Evolutionary conservation across 2,113 vertebrate genomes (phyloP), one percentile per base, ranked within the genome.

Genomic region (Phainopepla nitens): DNA sequence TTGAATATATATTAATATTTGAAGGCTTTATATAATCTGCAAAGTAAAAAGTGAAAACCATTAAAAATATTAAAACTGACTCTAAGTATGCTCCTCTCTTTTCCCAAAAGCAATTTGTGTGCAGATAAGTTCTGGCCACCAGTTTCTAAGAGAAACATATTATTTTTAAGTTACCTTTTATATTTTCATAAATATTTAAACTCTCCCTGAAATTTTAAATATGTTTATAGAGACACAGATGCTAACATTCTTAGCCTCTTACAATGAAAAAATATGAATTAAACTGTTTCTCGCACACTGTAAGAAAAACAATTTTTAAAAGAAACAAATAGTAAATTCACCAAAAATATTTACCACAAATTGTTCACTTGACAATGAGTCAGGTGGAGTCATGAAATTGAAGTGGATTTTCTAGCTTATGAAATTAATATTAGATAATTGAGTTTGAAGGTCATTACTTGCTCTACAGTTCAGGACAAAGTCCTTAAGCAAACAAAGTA

Each of bases 31-130:
- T 94, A 88, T 93, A 96, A 97, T 97, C 87, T 69, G 82, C 71
- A 80, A 96, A 94, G 87, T 96, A 96, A 71, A 94, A 95, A 95
- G 89, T 97, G 90, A 95, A 85, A 96, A 78, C 92, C 73, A 95
- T 92, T 97, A 92, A 97, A 97, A 97, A 97, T 97, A 97, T 96
- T 96, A 96, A 95, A 97, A 88, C 89, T 97, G 92, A 96, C 91
- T 96, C 60, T 85, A 92, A 96, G 82, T 49, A 91, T 49, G 42
- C 44, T 85, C 50, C 57, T 86, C 64, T 82, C 51, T 95, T 96
- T 93, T 96, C 88, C 87, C 90, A 87, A 91, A 96, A 97, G 90
- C 82, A 79, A 96, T 92, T 78, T 80, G 51, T 89, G 87, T 96
- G 85, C 45, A 82, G 72, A 85, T 93, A 97, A 94, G 62, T 94